Evolutionary conservation across 2,797 vertebrate species (phyloP).

Genomic region (Xenops minutus): DNA sequence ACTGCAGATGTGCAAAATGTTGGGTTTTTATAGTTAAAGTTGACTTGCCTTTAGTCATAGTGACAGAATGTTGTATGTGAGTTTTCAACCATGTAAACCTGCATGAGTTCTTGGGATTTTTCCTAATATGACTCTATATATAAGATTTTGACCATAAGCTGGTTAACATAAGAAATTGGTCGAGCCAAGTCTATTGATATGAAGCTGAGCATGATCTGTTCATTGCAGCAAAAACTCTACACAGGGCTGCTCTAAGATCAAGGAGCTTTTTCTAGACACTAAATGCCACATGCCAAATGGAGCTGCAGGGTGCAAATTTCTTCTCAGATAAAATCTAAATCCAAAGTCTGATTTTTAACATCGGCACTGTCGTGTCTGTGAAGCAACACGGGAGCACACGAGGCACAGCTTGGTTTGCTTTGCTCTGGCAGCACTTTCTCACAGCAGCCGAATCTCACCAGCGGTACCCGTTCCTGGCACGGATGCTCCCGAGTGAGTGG

Average conservation of each 20-base stretch:
- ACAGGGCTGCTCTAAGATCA: neutral
- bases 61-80: neutral
- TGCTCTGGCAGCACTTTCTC: no score
- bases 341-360: neutral
- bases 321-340: neutral
- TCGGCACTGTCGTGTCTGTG: fast-evolving
- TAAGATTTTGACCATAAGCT: neutral
- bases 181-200: neutral
- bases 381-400: fast-evolving
- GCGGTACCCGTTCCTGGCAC: neutral
- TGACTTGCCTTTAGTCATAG: neutral
- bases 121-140: neutral
- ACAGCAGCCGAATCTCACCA: neutral
- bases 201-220: neutral
- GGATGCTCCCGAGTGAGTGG: neutral
- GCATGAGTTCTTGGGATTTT: neutral
- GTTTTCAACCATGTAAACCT: neutral
- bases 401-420: neutral
- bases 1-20: neutral
- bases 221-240: neutral
- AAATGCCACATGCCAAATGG: neutral
- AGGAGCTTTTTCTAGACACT: neutral
- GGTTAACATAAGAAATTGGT: neutral
- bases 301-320: neutral
- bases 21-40: neutral